Conservation (phyloP, 1,140 invertebrate species). For the Trinorchestia longiramus region DNA sequence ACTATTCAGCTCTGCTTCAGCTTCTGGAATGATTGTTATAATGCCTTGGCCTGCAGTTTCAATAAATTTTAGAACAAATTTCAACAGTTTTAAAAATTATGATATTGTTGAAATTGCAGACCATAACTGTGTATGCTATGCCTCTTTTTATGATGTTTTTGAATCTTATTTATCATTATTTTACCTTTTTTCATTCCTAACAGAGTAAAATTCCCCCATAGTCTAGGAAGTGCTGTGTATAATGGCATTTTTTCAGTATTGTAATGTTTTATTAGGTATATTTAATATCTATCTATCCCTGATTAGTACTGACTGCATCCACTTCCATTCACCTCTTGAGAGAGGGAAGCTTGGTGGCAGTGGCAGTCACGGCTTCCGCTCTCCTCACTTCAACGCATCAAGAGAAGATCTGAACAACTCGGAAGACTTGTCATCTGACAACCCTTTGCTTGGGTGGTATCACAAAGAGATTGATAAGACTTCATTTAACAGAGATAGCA, state of each 20-base stretch:
- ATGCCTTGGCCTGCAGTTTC: no score
- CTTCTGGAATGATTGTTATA: no score
- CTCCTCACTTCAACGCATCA: not conserved
- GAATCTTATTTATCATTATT: no score
- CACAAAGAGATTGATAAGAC: not conserved
- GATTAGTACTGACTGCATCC: not conserved
- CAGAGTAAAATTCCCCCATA: not conserved
- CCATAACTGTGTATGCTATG: no score
- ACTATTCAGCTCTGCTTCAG: no score
- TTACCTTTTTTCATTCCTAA: not conserved
- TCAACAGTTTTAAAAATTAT: no score
- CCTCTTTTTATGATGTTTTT: no score
- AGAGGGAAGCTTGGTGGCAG: not conserved
- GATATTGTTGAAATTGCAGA: no score
- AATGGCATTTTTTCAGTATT: not conserved
- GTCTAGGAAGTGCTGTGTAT: not conserved
- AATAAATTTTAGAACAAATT: no score
- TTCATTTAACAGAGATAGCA: not conserved
- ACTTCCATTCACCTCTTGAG: conserved; percentile 31
- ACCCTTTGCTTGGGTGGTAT: not conserved
- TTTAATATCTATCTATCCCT: not conserved
- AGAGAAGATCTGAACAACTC: not conserved
- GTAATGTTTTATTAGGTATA: not conserved
- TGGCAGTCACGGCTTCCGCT: not conserved
- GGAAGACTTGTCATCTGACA: not conserved